phyloP scores from a whole-genome alignment of 2,113 vertebrate species.

The Hemibagrus wyckioides region DNA sequence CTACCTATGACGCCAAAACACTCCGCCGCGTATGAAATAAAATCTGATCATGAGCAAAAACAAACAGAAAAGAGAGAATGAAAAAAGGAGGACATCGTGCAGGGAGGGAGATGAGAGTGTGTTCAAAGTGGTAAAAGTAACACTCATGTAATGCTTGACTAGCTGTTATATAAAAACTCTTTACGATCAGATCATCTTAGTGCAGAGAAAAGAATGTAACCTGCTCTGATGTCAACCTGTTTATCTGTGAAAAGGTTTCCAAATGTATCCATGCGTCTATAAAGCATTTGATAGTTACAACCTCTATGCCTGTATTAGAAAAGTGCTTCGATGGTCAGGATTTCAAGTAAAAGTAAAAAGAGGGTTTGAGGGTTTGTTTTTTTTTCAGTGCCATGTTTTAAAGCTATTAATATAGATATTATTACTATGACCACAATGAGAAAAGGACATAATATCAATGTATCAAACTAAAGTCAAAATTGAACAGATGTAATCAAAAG shows the following conservation, averaged over 20 bases:
- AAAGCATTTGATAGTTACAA: neutral
- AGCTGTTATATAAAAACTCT: neutral
- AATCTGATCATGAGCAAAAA: constrained; percentile 82
- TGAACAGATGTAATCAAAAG: neutral
- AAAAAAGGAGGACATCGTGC: constrained; percentile 69
- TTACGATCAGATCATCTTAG: neutral
- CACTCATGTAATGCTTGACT: neutral
- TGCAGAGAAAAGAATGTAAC: neutral
- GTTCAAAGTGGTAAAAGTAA: neutral
- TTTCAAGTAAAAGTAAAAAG: neutral
- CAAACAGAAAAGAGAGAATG: constrained; percentile 76
- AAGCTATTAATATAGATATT: neutral
- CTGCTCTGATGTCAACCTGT: neutral
- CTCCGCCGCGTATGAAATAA: constrained; percentile 88
- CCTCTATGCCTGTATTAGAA: neutral
- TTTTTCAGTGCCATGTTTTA: neutral
- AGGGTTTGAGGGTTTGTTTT: neutral
- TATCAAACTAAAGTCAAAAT: neutral
- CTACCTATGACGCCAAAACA: constrained; percentile 88
- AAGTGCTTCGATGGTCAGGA: neutral
- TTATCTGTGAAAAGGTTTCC: neutral
- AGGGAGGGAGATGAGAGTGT: constrained; percentile 56
- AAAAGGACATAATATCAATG: neutral
- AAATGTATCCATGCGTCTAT: neutral
- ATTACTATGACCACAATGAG: neutral